Evolutionary conservation across 1,140 invertebrate genomes (phyloP), one percentile per base, ranked within the genome.

Genomic region (Pomacea maculata): DNA sequence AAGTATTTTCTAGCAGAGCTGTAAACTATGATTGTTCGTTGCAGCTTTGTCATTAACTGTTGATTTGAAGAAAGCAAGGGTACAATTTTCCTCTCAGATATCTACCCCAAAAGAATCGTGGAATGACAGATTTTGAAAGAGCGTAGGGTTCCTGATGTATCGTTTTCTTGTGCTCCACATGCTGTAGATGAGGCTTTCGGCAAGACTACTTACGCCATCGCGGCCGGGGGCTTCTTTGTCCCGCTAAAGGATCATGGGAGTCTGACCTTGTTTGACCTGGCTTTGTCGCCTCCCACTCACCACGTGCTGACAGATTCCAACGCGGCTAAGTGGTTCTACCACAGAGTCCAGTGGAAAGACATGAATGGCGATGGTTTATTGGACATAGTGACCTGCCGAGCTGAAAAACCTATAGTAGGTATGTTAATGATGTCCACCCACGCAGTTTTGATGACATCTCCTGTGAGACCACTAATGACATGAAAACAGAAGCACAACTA

Each of bases 341-440:
- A 92, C 81, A 86, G 90, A 11, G 91, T 91, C 11, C 11, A 87
- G 21, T 92, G 91, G 90, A 88, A 89, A 78, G 92, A 92, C 79
- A 92, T 92, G 90, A 90, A 92, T 79, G 84, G 85, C 12, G 92
- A 92, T 80, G 91, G 92, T 0, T 86, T 89, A 67, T 77, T 90
- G 52, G 92, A 92, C 80, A 88, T 89, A 12, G 82, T 92, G 15
- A 91, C 91, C 10, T 91, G 91, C 63, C 81, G 92, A 57, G 86
- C 88, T 8, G 74, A 84, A n/a, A 85, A 89, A 80, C 86, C 85
- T 21, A 17, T 87, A 11, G 65, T 85, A 57, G 81, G 81, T 84
- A 63, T 71, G 72, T 74, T 14, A 21, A 8, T 70, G 64, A n/a
- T 14, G 21, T 45, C 5, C 75, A 80, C 12, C 10, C 25, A 19